Percentiles rank a stretch among this genome's conserved stretches.
Evolutionary conservation across 2,113 vertebrate species (phyloP).

Genomic region (Psilopsiagon aurifrons): DNA sequence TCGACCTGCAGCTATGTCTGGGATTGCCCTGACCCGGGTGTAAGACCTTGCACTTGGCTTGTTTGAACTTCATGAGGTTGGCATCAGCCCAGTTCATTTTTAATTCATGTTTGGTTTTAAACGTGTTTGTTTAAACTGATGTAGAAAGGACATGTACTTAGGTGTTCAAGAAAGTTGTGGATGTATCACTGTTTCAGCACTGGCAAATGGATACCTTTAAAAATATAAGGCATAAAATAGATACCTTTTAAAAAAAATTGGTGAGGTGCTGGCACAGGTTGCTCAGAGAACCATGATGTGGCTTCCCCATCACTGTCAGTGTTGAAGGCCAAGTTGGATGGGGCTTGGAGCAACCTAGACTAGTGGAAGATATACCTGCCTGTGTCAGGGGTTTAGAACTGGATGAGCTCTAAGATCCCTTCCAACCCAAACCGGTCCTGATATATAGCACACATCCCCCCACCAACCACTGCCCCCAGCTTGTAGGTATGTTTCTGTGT

Average conservation of each 20-base stretch:
- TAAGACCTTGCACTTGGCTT: neutral
- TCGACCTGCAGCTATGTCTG: neutral
- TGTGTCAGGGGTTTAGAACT: neutral
- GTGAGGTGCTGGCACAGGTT: neutral
- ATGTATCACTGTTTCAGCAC: neutral
- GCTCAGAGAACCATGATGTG: neutral
- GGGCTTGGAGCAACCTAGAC: neutral
- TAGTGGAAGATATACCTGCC: neutral
- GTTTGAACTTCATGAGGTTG: neutral
- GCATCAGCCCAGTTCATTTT: neutral
- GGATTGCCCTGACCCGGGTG: neutral
- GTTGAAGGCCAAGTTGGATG: neutral
- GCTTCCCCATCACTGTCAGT: neutral
- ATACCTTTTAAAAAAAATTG: neutral
- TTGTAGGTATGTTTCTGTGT: neutral
- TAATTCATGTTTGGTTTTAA: neutral
- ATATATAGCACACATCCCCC: neutral
- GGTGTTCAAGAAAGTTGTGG: neutral
- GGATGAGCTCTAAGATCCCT: neutral
- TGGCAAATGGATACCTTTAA: neutral
- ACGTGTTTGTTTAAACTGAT: neutral
- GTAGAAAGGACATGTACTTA: neutral
- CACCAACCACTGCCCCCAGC: rapidly evolving
- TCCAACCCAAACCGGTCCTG: neutral
- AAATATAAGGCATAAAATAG: neutral